Percentiles rank a stretch among this genome's conserved stretches.
Conservation (phyloP, 2,113 vertebrate genomes). For the Lanius ludovicianus region DNA sequence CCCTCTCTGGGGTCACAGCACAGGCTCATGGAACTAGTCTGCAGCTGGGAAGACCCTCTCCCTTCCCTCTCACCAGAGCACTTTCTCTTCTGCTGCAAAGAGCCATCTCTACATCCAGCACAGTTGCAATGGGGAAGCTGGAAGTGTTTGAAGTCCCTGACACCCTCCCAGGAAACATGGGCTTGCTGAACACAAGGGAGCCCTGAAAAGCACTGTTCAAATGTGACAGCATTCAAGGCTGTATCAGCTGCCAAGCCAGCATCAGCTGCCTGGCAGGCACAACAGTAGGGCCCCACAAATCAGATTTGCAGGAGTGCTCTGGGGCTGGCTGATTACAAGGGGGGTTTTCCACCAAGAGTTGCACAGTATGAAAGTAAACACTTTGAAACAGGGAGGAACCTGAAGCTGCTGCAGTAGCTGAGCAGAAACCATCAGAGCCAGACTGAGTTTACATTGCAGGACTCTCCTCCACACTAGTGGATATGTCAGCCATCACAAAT, state of each 20-base stretch:
- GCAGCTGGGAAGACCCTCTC: neutral
- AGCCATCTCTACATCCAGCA: neutral
- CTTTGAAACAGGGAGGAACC: neutral
- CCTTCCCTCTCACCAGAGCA: neutral
- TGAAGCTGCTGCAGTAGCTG: neutral
- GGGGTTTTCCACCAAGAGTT: neutral
- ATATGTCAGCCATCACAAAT: neutral
- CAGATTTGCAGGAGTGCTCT: neutral
- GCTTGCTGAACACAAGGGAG: neutral
- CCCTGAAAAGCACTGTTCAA: neutral
- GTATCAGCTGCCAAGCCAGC: neutral
- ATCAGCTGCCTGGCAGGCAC: neutral
- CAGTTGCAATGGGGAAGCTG: neutral
- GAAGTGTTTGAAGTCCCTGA: neutral
- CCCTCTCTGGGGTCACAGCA: neutral
- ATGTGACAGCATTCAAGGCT: neutral
- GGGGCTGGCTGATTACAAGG: neutral
- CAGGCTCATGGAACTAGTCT: neutral
- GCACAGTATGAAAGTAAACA: neutral
- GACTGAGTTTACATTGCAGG: neutral
- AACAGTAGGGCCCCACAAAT: neutral
- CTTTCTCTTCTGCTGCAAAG: neutral
- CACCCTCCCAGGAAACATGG: neutral
- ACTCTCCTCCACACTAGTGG: neutral
- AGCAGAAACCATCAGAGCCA: neutral